Evolutionary conservation across 2,888 invertebrate species (phyloP).

Genomic region (Calameuta filiformis): DNA sequence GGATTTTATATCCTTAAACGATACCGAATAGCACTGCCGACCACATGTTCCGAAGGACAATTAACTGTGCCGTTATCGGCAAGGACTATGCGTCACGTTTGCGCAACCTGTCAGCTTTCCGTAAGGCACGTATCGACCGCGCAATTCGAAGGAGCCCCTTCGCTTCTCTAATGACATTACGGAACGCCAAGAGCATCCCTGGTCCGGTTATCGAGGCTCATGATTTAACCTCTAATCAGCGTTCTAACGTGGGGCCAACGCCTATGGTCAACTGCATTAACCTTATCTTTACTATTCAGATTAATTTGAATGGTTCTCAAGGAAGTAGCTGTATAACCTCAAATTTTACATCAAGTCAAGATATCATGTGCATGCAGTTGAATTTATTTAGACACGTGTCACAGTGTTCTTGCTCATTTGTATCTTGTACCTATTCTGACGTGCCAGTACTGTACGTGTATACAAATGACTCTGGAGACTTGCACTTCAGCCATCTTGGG

Average conservation of each 20-base stretch:
- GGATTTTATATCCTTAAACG: not conserved
- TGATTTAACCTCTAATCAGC: not conserved
- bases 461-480: not conserved
- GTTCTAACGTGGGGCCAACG: not conserved
- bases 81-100: not conserved
- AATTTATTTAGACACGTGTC: not conserved
- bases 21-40: not conserved
- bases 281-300: not conserved
- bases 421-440: not conserved
- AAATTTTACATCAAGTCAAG: not conserved
- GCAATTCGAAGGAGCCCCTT: not conserved
- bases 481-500: conserved; percentile 35
- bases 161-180: not conserved
- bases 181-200: not conserved
- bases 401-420: not conserved
- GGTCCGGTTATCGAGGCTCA: not conserved
- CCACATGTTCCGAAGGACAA: not conserved
- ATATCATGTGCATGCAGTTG: not conserved
- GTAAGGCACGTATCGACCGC: not conserved
- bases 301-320: not conserved
- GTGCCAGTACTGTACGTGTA: not conserved
- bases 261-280: not conserved
- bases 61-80: not conserved
- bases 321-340: not conserved
- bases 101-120: not conserved